phyloP scores from a whole-genome alignment of 1,140 invertebrate species.

The Chironomus striatipennis region DNA sequence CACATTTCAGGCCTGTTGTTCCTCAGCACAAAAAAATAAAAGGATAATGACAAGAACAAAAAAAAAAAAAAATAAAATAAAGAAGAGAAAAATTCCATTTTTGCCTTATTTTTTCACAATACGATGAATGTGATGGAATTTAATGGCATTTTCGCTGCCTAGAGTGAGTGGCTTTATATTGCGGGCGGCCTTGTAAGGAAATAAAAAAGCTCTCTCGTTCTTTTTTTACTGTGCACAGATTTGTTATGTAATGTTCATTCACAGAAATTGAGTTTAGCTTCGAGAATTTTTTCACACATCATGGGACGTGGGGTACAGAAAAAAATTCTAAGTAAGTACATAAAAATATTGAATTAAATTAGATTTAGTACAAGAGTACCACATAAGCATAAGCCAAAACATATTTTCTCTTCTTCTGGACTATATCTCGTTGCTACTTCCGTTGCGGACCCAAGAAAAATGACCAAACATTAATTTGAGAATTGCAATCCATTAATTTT shows the following conservation, averaged over 20 bases:
- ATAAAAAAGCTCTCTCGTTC: not conserved
- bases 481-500: constrained; percentile 8
- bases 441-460: not conserved
- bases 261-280: not conserved
- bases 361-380: not conserved
- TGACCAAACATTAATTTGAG: not conserved
- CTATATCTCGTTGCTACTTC: not conserved
- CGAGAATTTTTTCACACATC: not conserved
- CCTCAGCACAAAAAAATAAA: not conserved
- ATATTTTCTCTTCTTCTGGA: not conserved
- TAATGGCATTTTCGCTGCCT: constrained; percentile 11
- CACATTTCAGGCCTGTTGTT: constrained; percentile 4
- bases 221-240: constrained; percentile 6
- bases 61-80: not conserved
- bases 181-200: not conserved
- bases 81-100: not conserved
- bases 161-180: not conserved
- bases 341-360: constrained; percentile 13
- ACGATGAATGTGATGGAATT: constrained; percentile 8
- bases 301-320: not conserved
- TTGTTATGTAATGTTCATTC: not conserved
- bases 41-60: not conserved
- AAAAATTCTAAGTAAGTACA: not conserved
- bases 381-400: not conserved
- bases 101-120: not conserved